These are phyloP conservation scores for Nemurella pictetii DNA, from an alignment of 2,888 invertebrate species.

Conservation along the genomic window DNA sequence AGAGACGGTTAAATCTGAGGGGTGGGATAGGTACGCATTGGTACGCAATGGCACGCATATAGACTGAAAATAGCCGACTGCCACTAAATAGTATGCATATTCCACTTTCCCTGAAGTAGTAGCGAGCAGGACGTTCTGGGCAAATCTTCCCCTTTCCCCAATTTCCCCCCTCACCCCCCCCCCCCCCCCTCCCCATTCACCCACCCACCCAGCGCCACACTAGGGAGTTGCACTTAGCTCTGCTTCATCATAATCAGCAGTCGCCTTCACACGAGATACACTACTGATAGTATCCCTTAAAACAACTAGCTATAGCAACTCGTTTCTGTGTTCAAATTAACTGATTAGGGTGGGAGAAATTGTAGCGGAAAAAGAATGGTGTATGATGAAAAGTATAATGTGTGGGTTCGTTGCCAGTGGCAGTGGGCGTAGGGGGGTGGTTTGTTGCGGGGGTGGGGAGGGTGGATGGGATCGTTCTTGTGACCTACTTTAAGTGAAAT, in stretches of 20 bases:
- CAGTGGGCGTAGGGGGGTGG: background rate
- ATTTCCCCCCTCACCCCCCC: background rate
- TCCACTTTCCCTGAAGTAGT: background rate
- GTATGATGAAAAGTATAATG: background rate
- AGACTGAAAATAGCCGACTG: background rate
- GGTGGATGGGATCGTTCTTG: background rate
- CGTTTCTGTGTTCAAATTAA: background rate
- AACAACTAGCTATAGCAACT: background rate
- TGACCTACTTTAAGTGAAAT: background rate
- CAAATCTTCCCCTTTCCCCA: background rate
- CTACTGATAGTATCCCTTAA: background rate
- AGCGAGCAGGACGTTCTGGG: background rate
- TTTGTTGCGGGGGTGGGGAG: background rate
- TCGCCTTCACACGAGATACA: background rate
- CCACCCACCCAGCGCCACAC: background rate
- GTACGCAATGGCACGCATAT: background rate
- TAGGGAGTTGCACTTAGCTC: background rate
- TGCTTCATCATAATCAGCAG: background rate
- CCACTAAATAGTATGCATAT: background rate
- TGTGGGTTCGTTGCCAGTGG: background rate
- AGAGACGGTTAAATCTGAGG: background rate
- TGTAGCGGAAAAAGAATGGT: background rate
- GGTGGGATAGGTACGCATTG: background rate
- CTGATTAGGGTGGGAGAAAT: background rate
- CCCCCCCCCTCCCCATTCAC: too few species aligned